Conservation (phyloP, 2,113 vertebrate genomes). For the Amazona vittata region DNA sequence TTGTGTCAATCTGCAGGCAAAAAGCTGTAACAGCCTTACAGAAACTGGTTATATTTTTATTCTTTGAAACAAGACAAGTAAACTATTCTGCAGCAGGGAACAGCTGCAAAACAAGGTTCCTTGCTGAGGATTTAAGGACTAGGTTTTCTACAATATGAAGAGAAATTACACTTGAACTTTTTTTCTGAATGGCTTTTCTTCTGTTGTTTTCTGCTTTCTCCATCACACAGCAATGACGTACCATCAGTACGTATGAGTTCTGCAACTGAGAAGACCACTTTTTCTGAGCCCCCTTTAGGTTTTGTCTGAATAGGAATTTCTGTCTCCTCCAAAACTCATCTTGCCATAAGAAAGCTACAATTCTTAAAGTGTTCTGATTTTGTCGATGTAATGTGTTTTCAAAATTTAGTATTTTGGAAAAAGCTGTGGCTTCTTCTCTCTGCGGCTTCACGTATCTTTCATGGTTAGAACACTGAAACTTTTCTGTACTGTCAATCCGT, state of each 20-base stretch:
- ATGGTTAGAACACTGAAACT: background rate
- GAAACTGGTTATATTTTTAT: background rate
- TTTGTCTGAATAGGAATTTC: background rate
- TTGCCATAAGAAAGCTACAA: background rate
- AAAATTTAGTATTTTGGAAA: background rate
- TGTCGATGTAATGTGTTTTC: background rate
- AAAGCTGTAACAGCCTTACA: background rate
- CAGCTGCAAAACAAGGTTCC: background rate
- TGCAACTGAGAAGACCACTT: background rate
- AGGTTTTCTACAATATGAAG: background rate
- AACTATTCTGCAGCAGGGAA: background rate
- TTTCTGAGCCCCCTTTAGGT: background rate
- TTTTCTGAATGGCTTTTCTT: background rate
- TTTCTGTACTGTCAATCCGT: background rate
- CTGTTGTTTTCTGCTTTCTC: background rate
- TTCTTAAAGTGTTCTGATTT: background rate
- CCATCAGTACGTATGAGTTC: background rate
- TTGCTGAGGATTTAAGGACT: background rate
- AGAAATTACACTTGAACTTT: background rate
- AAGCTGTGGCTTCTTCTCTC: background rate
- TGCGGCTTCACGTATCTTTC: background rate
- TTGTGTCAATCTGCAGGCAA: background rate
- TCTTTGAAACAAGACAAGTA: background rate
- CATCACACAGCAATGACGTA: background rate
- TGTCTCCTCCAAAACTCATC: background rate